Evolutionary conservation across 2,113 vertebrate species (phyloP).

Genomic region (Chaetops frenatus): DNA sequence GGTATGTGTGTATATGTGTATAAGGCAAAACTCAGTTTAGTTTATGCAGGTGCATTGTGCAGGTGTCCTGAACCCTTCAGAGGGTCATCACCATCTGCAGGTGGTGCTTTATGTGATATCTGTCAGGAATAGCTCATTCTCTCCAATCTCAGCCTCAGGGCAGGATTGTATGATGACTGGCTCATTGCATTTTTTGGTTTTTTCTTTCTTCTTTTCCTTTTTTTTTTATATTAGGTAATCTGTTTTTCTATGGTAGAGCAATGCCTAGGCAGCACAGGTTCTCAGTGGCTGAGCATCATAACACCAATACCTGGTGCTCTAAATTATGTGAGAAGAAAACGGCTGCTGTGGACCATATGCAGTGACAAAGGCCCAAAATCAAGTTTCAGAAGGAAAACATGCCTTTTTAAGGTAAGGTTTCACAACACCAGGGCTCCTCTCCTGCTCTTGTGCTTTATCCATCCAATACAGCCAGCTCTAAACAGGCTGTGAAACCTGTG

Average conservation of each 20-base stretch:
- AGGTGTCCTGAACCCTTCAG: neutral
- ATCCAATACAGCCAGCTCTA: neutral
- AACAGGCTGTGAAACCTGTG: neutral
- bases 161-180: neutral
- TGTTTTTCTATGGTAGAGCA: neutral
- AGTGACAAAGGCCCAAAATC: neutral
- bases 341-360: neutral
- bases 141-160: neutral
- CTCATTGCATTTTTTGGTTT: neutral
- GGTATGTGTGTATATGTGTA: too few relatives aligned
- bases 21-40: neutral
- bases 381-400: neutral
- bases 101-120: neutral
- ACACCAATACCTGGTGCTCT: neutral
- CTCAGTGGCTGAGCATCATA: neutral
- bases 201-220: rapidly evolving
- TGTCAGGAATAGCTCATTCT: neutral
- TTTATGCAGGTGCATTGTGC: neutral
- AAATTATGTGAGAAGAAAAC: neutral
- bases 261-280: neutral
- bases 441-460: neutral
- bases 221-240: neutral
- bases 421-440: neutral
- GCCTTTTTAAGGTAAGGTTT: neutral
- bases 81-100: neutral